Evolutionary conservation across 2,888 invertebrate genomes (phyloP), one percentile per base, ranked within the genome.

Genomic region (Allacma fusca): DNA sequence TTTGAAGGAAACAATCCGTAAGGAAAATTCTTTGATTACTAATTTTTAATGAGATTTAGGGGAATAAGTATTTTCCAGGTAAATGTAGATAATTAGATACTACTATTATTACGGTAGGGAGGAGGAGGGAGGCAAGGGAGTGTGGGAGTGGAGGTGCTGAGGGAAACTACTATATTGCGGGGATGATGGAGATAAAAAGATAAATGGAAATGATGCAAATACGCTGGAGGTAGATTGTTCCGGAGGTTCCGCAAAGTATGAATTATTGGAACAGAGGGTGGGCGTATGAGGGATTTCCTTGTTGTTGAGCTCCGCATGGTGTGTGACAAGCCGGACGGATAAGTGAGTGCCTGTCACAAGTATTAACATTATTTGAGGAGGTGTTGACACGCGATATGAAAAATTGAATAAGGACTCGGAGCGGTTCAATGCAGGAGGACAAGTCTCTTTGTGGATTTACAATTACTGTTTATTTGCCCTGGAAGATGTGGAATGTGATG

Each of bases 361-460:
- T 69, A 79, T 78, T 79, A 79, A 78, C 79, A 77, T 76, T 80
- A 76, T 81, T 80, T 82, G 82, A 82, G 79, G 75, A 80, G 82
- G 80, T 82, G 82, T 81, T 81, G 81, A 82, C 82, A 82, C 78
- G 82, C 81, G 79, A 82, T 82, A 82, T 82, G 82, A 82, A 82
- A 82, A 80, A 82, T 82, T 80, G 77, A 79, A 74, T 79, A 77
- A 77, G 67, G 26, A 74, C 59, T 40, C n/a, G 29, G 34, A 73
- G 40, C 21, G 23, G n/a, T 59, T 50, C 28, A 21, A 69, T 40
- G 62, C 43, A 43, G 21, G 65, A 65, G 78, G 74, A 78, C 67
- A 65, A 76, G 77, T 73, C 67, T 75, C 75, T 81, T 81, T 83
- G 83, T 83, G 80, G 81, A 82, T 83, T 83, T 83, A 82, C 83